Evolutionary conservation across 2,113 vertebrate genomes (phyloP), one percentile per base, ranked within the genome.

Genomic region (Thomomys bottae): DNA sequence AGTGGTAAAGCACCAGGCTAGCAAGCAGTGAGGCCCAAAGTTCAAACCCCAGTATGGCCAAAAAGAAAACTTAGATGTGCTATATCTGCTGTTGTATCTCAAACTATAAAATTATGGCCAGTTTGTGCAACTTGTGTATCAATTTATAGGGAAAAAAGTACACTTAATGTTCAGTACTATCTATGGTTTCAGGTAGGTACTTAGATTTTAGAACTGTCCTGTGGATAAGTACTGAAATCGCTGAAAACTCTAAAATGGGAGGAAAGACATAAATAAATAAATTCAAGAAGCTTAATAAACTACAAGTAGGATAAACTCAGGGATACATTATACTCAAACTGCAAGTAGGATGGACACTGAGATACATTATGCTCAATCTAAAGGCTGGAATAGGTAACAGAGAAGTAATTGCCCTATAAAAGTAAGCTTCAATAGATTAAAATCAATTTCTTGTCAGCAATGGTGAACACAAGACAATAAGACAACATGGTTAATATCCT

Each of bases 231-330:
- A 63, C 49, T 80, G 3, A 26, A 89, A 86, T 14, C 20, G 26
- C 8, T 79, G 10, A 71, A 66, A 94, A 86, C 57, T 76, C 30
- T 17, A 73, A 81, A 86, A 72, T 61, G 32, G 81, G 34, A 83
- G 24, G 34, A 89, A 66, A 89, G 21, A 80, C 28, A 89, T 61
- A 8, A 42, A 71, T 71, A 42, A 61, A 71, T 23, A 87, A 90
- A 87, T 70, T 34, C 10, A 76, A 89, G 72, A 70, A 89, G 72
- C 42, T 89, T 85, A 86, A 85, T 20, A 20, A 92, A 82, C 23
- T 68, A 28, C 34, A 88, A 75, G 8, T 36, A 68, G n/a, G n/a
- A 87, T 72, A 79, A 88, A 88, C 17, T 86, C 18, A 89, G 42
- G 49, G 49, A 20, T 15, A 54, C 49, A 54, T 54, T 54, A 17